Evolutionary conservation across 2,797 vertebrate genomes (phyloP).

Genomic region (Sebastiscus albofasciatus): DNA sequence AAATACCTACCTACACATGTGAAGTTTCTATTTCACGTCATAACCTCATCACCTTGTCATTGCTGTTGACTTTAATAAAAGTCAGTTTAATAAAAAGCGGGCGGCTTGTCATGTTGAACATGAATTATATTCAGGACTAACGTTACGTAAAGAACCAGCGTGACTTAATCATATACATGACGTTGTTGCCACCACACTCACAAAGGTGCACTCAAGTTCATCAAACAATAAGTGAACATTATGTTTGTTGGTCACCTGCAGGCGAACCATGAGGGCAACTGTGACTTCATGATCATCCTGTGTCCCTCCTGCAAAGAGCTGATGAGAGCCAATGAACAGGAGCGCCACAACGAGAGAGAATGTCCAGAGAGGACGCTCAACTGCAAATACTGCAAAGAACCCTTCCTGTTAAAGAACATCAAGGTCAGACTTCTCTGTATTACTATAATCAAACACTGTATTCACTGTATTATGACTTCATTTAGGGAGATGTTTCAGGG

Average conservation of each 20-base stretch:
- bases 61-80: background rate
- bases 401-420: constrained; percentile 84
- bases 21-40: too few species aligned
- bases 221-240: background rate
- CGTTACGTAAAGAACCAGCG: background rate
- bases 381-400: constrained; percentile 88
- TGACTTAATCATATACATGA: background rate
- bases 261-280: constrained; percentile 84
- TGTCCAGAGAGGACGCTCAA: constrained; percentile 87
- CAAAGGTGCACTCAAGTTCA: background rate
- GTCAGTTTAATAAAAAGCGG: too few species aligned
- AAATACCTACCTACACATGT: too few species aligned
- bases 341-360: constrained; percentile 87
- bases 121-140: background rate
- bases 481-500: too few species aligned
- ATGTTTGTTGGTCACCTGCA: constrained; percentile 41
- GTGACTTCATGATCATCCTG: constrained; percentile 86
- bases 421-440: constrained; percentile 74
- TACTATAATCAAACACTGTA: background rate
- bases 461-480: background rate
- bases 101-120: too few species aligned
- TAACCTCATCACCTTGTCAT: background rate
- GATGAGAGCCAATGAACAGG: constrained; percentile 85
- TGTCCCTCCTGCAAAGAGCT: constrained; percentile 88
- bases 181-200: background rate